Conservation (phyloP, 1,140 invertebrate genomes). For the Heliconius congener region DNA sequence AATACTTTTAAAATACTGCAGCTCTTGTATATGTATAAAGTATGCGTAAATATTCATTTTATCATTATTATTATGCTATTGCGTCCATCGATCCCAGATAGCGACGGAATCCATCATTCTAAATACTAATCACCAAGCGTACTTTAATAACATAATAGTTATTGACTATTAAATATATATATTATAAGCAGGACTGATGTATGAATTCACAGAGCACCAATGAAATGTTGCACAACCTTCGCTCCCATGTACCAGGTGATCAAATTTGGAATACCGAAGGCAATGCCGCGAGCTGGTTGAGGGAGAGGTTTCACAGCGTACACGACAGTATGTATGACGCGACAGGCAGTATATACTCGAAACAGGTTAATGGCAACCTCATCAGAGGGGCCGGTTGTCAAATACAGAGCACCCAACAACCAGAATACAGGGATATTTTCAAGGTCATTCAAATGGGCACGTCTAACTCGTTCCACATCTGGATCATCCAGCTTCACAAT, state of each 20-base stretch:
- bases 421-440: conserved; percentile 88
- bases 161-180: too few relatives aligned
- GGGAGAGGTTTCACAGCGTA: conserved; percentile 80
- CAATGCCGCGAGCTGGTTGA: conserved; percentile 57
- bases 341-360: conserved; percentile 82
- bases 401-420: conserved; percentile 84
- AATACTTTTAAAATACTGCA: neutral
- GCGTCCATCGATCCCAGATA: neutral
- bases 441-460: conserved; percentile 88
- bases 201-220: conserved; percentile 51
- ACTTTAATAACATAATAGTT: neutral
- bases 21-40: neutral
- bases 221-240: conserved; percentile 54
- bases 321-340: conserved; percentile 85
- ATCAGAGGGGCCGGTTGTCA: conserved; percentile 82
- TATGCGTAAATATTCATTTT: neutral
- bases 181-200: neutral
- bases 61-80: neutral
- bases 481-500: conserved; percentile 78
- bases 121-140: neutral
- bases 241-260: conserved; percentile 66
- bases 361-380: conserved; percentile 82
- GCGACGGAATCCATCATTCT: neutral
- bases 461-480: conserved; percentile 81
- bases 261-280: conserved; percentile 51